Conservation (phyloP, 2,797 vertebrate species). For the Chlorospingus flavigularis region DNA sequence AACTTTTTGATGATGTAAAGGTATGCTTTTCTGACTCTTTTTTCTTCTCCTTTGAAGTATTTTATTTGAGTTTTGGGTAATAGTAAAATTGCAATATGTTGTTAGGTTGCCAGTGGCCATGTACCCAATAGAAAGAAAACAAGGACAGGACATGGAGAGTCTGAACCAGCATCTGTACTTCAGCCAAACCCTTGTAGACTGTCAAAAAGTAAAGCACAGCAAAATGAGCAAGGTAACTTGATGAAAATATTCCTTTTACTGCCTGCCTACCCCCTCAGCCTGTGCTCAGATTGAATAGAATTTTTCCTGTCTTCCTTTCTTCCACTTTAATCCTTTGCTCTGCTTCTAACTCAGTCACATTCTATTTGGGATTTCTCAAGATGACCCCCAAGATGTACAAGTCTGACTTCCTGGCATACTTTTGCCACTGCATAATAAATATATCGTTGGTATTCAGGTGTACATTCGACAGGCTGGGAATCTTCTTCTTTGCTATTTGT, state of each 20-base stretch:
- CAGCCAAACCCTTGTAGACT: conserved; percentile 80
- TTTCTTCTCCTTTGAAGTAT: conserved; percentile 3
- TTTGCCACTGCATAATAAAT: not conserved
- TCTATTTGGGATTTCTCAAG: not conserved
- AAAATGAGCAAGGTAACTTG: conserved; percentile 66
- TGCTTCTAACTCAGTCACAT: not conserved
- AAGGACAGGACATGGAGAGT: conserved; percentile 62
- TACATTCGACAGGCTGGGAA: not conserved
- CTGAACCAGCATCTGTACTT: conserved; percentile 80
- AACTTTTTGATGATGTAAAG: conserved; percentile 62
- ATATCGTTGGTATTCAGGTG: not conserved
- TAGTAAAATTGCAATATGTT: conserved; percentile 62
- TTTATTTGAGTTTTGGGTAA: conserved; percentile 9
- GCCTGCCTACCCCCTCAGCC: not conserved
- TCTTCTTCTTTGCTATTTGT: not conserved
- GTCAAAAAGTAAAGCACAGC: conserved; percentile 61
- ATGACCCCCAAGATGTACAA: not conserved
- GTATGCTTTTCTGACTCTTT: conserved; percentile 43
- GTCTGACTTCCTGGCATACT: not conserved
- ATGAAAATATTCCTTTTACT: not conserved
- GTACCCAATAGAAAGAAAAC: conserved; percentile 71
- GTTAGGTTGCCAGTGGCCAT: conserved; percentile 70
- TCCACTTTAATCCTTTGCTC: not conserved
- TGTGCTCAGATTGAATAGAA: not conserved
- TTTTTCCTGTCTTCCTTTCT: not conserved